Conservation (phyloP, 1,140 invertebrate species). For the Sycophila sp. region DNA sequence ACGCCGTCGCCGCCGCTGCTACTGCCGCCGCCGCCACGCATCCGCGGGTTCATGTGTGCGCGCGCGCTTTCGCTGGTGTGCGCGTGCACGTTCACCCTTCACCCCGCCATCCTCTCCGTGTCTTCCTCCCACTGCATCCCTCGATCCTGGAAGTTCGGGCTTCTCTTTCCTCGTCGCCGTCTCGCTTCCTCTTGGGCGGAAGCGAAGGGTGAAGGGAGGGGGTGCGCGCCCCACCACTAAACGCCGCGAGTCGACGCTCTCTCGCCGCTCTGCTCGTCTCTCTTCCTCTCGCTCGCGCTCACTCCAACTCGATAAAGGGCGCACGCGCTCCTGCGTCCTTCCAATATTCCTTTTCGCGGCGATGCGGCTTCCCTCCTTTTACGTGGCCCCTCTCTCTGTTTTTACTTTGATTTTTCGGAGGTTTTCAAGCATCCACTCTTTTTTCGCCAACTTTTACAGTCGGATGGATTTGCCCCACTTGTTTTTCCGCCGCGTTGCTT, state of each 20-base stretch:
- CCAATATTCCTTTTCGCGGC: constrained; percentile 6
- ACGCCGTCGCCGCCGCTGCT: constrained; percentile 19
- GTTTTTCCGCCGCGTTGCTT: too few relatives aligned
- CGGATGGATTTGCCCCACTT: too few relatives aligned
- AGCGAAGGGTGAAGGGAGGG: not conserved
- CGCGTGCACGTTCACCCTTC: constrained; percentile 44
- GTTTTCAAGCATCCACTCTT: not conserved
- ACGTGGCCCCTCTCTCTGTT: not conserved
- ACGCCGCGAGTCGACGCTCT: constrained; percentile 18
- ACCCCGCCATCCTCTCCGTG: constrained; percentile 25
- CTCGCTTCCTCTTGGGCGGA: not conserved
- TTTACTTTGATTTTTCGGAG: not conserved
- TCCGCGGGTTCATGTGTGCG: not conserved
- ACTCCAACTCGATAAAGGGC: constrained; percentile 34
- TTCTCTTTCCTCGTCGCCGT: constrained; percentile 13
- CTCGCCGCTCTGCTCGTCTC: constrained; percentile 6
- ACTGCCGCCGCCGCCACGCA: too few relatives aligned
- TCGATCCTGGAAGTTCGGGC: constrained; percentile 14
- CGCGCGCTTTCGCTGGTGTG: not conserved
- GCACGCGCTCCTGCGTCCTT: constrained; percentile 50
- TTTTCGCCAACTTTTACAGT: not conserved
- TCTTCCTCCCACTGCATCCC: constrained; percentile 28
- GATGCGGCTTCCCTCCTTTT: not conserved
- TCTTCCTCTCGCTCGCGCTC: not conserved
- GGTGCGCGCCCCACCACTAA: constrained; percentile 9